Evolutionary conservation across 2,113 vertebrate genomes (phyloP), one percentile per base, ranked within the genome.

Genomic region (Paradoxurus hermaphroditus): DNA sequence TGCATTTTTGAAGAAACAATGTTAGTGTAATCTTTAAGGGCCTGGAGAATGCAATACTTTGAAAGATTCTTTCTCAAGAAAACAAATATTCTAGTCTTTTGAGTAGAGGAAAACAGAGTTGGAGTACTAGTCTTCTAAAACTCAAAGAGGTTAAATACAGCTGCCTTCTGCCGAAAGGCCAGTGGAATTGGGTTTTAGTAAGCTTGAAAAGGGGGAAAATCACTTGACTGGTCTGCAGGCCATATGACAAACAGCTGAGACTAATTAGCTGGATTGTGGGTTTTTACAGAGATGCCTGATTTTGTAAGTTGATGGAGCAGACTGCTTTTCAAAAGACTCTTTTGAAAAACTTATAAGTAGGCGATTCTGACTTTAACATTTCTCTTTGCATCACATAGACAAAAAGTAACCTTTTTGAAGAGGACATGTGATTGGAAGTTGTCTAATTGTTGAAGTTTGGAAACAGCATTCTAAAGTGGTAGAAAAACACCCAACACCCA

Each of bases 201-300:
- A 91, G 75, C 75, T 59, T 84, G 93, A 93, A 70, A 70, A 70
- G 34, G 49, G 63, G 85, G 72, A 67, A 39, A 97, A 98, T 99
- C 99, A 98, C 97, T 98, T 99, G 99, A 99, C 98, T 94, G 0
- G 94, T 86, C 96, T 97, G 94, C 49, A 91, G 86, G 96, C 98
- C 99, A 98, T 99, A 99, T 99, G 99, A 99, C 98, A 53, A 98
- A 98, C 99, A 99, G 99, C 99, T 99, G 99, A 99, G 96, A 97
- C 98, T 98, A 97, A 99, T 99, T 99, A 98, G 94, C 98, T 97
- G 97, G 98, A 94, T 91, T 98, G 98, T 95, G 96, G 96, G 90
- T 92, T 94, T 98, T 41, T 89, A 95, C 85, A 78, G 94, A 94
- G 84, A 95, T 85, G 95, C 73, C 94, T 94, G 96, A 67, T 95